Evolutionary conservation across 1,140 invertebrate genomes (phyloP), one percentile per base, ranked within the genome.

Genomic region (Cherax quadricarinatus): DNA sequence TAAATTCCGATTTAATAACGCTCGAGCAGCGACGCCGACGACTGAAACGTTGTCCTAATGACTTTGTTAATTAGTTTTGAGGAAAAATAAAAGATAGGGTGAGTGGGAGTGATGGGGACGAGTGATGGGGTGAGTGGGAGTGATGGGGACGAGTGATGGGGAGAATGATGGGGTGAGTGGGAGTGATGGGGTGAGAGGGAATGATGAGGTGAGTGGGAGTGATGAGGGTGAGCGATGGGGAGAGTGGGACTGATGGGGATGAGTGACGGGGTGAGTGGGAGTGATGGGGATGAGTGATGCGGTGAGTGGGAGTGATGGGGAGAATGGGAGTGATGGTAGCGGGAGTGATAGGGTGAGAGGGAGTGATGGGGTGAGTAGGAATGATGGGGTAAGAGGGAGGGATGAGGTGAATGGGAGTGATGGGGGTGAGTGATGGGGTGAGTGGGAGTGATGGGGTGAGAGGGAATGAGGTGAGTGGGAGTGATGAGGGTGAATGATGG

Each of bases 51-150:
- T 51, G 16, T 24, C 82, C 53, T 84, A 84, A 84, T 84, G 82
- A 84, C 53, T 84, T 84, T 84, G 82, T 84, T 66, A 84, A 84
- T 84, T 84, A 84, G 82, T 84, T 84, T 84, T 84, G 53, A 53
- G 53, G 49, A 84, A 84, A 84, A 84, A 84, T 84, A 62, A 84
- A 62, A 84, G 57, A 84, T 62, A 84, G 82, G 53, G 82, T 4
- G 82, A 30, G 41, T 3, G 18, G 41, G 82, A 41, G 79, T 30
- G 51, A 41, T 41, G 30, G 30, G 30, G 24, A 49, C 3, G 51
- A 12, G 30, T 21, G 79, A 7, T 30, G 16, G 16, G 6, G 21
- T 49, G 79, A 51, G 18, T 10, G 21, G 24, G 12, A n/a, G 30
- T 41, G 30, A 18, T 7, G 49, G n/a, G 49, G n/a, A 14, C 1